Percentiles rank a stretch among this genome's conserved stretches.
Evolutionary conservation across 2,113 vertebrate genomes (phyloP).

Genomic region (Indri indri): DNA sequence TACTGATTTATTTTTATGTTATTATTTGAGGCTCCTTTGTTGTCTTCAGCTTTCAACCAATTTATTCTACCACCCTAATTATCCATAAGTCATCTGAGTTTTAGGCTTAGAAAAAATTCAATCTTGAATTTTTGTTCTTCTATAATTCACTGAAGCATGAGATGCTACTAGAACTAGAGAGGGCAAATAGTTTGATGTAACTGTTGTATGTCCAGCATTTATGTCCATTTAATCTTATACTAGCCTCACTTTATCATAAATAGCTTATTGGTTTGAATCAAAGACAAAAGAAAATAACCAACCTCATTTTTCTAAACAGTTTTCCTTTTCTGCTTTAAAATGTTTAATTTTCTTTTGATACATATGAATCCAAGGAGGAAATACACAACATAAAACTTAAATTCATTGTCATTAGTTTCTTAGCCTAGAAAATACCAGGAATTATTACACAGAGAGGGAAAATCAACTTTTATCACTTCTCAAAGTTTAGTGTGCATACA

Average conservation of each 20-base stretch:
- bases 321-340: constrained; percentile 60
- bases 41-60: background rate
- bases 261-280: constrained; percentile 49
- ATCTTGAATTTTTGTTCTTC: background rate
- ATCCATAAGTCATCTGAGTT: background rate
- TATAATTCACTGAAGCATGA: background rate
- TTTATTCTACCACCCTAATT: background rate
- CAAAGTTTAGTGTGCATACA: background rate
- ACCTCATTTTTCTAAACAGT: constrained; percentile 63
- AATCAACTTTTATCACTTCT: constrained; percentile 30
- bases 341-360: constrained; percentile 70
- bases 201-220: background rate
- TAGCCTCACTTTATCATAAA: constrained; percentile 32
- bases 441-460: background rate
- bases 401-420: background rate
- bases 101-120: background rate
- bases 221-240: background rate
- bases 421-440: constrained; percentile 7
- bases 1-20: background rate
- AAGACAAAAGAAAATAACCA: constrained; percentile 36
- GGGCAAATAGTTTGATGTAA: background rate
- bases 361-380: background rate
- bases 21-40: background rate
- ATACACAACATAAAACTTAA: constrained; percentile 44
- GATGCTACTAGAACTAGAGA: background rate